Percentiles rank a stretch among this genome's conserved stretches.
These are phyloP conservation scores for Xestia xanthographa DNA, from an alignment of 2,888 invertebrate genomes.

Conservation along the genomic window DNA sequence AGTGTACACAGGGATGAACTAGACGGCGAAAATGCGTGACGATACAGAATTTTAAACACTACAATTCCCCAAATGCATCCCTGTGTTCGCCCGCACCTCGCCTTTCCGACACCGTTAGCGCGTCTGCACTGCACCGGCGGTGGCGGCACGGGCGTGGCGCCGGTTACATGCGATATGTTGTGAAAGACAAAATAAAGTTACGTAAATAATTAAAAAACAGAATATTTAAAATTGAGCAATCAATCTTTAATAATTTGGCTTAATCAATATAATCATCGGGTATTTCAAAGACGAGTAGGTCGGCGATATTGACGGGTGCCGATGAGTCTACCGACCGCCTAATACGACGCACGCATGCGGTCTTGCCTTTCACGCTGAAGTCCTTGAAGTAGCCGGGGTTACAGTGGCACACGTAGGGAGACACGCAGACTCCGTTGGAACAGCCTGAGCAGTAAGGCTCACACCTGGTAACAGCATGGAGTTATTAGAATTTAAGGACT, in stretches of 20 bases:
- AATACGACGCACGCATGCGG: slow-evolving; percentile 90
- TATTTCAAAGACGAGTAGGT: slow-evolving; percentile 71
- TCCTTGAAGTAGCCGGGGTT: slow-evolving; percentile 93
- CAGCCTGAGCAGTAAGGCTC: slow-evolving; percentile 93
- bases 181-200: neutral
- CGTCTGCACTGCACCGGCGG: too few species aligned
- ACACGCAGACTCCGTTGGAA: slow-evolving; percentile 93
- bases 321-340: slow-evolving; percentile 74
- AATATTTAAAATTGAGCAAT: neutral
- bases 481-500: neutral
- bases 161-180: neutral
- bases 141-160: too few species aligned
- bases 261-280: slow-evolving; percentile 61
- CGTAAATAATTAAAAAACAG: neutral
- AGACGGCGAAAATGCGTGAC: too few species aligned
- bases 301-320: slow-evolving; percentile 58
- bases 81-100: too few species aligned
- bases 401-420: slow-evolving; percentile 94
- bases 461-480: slow-evolving; percentile 83
- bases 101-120: too few species aligned
- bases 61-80: too few species aligned
- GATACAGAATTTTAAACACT: too few species aligned
- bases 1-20: too few species aligned
- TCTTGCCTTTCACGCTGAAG: slow-evolving; percentile 91
- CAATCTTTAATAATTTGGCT: slow-evolving; percentile 14